Evolutionary conservation across 1,140 invertebrate genomes (phyloP).

Genomic region (Capitella teleta): DNA sequence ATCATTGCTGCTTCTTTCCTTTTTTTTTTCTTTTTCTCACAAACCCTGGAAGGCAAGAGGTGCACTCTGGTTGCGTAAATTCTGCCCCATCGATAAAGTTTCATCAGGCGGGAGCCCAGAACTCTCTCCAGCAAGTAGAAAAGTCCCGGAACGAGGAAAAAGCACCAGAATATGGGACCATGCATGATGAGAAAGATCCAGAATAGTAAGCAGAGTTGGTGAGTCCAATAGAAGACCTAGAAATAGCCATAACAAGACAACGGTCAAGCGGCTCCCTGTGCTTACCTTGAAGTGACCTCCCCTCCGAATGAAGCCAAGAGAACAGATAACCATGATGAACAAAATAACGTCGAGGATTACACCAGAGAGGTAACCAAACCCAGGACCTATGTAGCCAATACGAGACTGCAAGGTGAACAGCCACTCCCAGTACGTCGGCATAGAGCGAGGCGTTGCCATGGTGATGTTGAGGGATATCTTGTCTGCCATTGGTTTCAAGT

Average conservation of each 20-base stretch:
- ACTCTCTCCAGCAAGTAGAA: constrained; percentile 70
- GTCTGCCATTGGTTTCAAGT: background rate
- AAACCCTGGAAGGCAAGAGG: constrained; percentile 67
- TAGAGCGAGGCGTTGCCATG: background rate
- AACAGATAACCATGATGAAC: constrained; percentile 68
- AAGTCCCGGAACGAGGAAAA: constrained; percentile 73
- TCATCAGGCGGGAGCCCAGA: constrained; percentile 38
- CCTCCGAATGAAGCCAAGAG: constrained; percentile 71
- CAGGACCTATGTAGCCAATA: constrained; percentile 47
- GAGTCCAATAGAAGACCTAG: constrained; percentile 89
- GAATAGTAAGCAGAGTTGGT: constrained; percentile 79
- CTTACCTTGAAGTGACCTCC: constrained; percentile 83
- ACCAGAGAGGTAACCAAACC: constrained; percentile 73
- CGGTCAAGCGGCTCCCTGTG: background rate
- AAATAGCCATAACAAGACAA: background rate
- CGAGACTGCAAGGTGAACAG: constrained; percentile 63
- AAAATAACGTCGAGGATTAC: constrained; percentile 62
- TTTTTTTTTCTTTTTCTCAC: too few relatives aligned
- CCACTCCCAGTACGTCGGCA: constrained; percentile 49
- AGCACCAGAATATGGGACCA: constrained; percentile 89
- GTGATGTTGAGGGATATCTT: background rate
- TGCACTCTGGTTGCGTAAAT: constrained; percentile 67
- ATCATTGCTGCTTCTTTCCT: too few relatives aligned
- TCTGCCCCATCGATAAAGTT: constrained; percentile 28
- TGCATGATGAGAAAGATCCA: constrained; percentile 77